Evolutionary conservation across 2,797 vertebrate genomes (phyloP), one percentile per base, ranked within the genome.

Genomic region (Psittacula echo): DNA sequence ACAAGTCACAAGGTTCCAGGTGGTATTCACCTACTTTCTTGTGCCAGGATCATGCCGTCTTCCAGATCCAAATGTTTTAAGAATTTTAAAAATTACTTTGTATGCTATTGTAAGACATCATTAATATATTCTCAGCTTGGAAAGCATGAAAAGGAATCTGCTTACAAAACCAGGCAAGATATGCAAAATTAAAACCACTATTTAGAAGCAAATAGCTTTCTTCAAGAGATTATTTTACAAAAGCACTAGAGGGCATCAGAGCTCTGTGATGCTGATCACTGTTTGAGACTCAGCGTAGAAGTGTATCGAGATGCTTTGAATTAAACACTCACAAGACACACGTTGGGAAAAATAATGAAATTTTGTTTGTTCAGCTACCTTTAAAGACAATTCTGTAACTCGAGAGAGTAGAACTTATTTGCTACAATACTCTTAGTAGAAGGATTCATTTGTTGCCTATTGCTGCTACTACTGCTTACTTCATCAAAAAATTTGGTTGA

Each of bases 161-260:
- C 47, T 92, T 67, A 41, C 54, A 85, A 84, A 78, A 47, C 13
- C 30, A 82, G 41, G 16, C 32, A 76, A 75, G 29, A 29, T 51
- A 47, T 0, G 1, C 47, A 77, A 82, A 67, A 80, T 72, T 53
- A 56, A 60, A 58, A 67, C n/a, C 15, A 58, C 4, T 26, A 11
- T 54, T 64, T 45, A 30, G 54, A 81, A 89, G 71, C 60, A 80
- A 91, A 54, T 34, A 27, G 23, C 13, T 81, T 91, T 75, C 22
- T 86, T 77, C 24, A 24, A 45, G 60, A 64, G 10, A 77, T 67
- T 67, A 39, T 66, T 44, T 71, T 79, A 44, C 54, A 65, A 80
- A 80, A 82, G 48, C 96, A 95, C 94, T 95, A 97, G 96, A 95
- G 95, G 95, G 95, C 96, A 95, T 86, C 94, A 96, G 60, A 96